These are phyloP conservation scores for Lordiphosa clarofinis DNA, from an alignment of 1,140 invertebrate species.

Conservation along the genomic window DNA sequence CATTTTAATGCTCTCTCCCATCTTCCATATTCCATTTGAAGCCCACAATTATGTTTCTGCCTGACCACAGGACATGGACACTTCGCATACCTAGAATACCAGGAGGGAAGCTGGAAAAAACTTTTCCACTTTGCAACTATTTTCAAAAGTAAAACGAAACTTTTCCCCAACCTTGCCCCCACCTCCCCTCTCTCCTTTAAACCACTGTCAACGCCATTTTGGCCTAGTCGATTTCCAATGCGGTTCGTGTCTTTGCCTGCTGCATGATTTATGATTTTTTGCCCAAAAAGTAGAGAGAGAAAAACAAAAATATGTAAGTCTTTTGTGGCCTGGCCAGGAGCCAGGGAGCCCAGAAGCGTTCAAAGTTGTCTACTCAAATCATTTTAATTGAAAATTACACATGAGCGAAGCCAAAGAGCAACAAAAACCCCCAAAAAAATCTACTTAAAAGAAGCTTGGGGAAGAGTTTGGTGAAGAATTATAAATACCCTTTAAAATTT, in stretches of 20 bases:
- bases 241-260: conserved; percentile 66
- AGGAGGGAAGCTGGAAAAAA: conserved; percentile 42
- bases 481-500: neutral
- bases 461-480: neutral
- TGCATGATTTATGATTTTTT: conserved; percentile 75
- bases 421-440: conserved; percentile 2
- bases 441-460: neutral
- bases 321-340: conserved; percentile 41
- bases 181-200: conserved; percentile 8
- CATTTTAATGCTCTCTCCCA: no score
- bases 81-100: conserved; percentile 55
- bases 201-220: conserved; percentile 52
- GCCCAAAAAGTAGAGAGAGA: conserved; percentile 32
- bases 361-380: conserved; percentile 76
- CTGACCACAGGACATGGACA: conserved; percentile 59
- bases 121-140: conserved; percentile 78
- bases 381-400: conserved; percentile 79
- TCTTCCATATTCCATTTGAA: conserved; percentile 12
- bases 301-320: conserved; percentile 56
- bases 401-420: conserved; percentile 60
- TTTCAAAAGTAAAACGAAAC: conserved; percentile 74
- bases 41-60: conserved; percentile 39
- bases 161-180: conserved; percentile 51
- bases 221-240: conserved; percentile 62
- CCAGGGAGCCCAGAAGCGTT: conserved; percentile 60